Conservation (phyloP, 1,140 invertebrate genomes). For the Bursaphelenchus mucronatus region DNA sequence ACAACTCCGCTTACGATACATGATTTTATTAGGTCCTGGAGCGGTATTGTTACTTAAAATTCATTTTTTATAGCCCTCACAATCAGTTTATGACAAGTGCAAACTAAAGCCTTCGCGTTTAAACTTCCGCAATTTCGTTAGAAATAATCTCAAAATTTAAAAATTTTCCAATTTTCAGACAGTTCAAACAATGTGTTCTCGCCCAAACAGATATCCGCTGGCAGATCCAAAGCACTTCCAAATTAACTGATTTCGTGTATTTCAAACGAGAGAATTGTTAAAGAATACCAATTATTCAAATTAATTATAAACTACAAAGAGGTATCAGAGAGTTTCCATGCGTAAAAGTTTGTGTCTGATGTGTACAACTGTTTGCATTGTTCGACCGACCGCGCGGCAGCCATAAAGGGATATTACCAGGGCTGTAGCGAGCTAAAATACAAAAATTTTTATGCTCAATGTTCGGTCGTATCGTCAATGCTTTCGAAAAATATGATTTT, state of each 20-base stretch:
- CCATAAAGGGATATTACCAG: conserved; percentile 23
- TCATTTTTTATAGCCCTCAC: too few species aligned
- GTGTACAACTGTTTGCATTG: conserved; percentile 24
- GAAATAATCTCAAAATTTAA: too few species aligned
- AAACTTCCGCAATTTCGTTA: too few species aligned
- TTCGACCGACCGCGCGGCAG: conserved; percentile 22
- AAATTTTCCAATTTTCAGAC: too few species aligned
- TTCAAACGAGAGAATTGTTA: not conserved
- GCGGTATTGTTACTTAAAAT: too few species aligned
- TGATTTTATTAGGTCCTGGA: too few species aligned
- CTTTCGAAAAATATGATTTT: not conserved
- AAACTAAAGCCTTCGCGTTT: too few species aligned
- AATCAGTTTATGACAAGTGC: too few species aligned
- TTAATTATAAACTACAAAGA: not conserved
- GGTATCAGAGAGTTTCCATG: not conserved
- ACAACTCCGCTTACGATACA: too few species aligned
- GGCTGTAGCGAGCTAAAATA: conserved; percentile 28
- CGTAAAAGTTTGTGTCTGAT: not conserved
- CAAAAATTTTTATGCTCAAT: not conserved
- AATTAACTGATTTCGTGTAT: not conserved
- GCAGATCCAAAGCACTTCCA: not conserved
- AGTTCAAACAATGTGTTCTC: too few species aligned
- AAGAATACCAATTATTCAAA: not conserved
- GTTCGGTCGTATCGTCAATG: not conserved
- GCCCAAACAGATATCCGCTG: too few species aligned